Conservation (phyloP, 2,797 vertebrate species). For the Halcyon badia region DNA sequence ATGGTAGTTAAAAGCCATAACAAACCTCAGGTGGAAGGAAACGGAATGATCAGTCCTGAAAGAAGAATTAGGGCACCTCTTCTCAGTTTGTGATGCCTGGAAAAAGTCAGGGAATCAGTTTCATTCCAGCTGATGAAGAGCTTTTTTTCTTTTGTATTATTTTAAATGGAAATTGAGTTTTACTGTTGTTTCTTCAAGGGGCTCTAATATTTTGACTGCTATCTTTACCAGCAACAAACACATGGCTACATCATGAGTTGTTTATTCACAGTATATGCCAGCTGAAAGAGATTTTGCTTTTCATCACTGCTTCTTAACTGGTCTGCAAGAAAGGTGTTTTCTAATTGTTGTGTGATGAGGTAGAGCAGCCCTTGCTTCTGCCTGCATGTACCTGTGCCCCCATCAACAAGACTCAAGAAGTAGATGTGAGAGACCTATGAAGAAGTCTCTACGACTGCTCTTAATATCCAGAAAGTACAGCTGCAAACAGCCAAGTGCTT, state of each 20-base stretch:
- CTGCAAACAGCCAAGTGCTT: background rate
- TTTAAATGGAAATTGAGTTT: background rate
- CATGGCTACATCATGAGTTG: background rate
- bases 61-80: background rate
- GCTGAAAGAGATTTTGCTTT: background rate
- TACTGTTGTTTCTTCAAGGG: background rate
- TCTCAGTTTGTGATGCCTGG: background rate
- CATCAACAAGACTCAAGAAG: rapidly evolving
- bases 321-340: rapidly evolving
- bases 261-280: background rate
- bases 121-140: background rate
- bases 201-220: background rate
- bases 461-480: background rate
- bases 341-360: rapidly evolving
- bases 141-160: background rate
- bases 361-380: background rate
- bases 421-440: rapidly evolving
- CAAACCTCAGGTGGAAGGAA: background rate
- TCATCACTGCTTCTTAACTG: background rate
- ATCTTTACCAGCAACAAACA: background rate
- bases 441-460: rapidly evolving
- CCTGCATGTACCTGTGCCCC: rapidly evolving
- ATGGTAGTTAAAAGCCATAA: background rate
- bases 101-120: background rate
- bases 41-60: background rate